These are phyloP conservation scores for Charanyca ferruginea DNA, from an alignment of 2,888 invertebrate genomes.

Conservation along the genomic window DNA sequence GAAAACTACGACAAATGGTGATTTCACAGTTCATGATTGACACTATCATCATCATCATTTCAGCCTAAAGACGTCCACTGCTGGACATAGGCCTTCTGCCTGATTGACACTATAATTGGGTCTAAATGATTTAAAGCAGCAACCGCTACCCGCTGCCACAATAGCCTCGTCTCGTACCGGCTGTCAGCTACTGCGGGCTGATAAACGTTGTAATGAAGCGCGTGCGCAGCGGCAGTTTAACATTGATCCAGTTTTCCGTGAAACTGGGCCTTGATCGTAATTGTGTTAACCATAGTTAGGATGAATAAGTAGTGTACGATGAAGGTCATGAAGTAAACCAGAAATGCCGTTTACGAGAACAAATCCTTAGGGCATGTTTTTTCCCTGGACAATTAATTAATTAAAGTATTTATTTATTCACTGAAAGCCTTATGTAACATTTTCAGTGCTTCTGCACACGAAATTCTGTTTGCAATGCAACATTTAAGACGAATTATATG, in stretches of 20 bases:
- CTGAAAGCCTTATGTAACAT: no score
- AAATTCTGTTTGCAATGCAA: no score
- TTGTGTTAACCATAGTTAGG: conserved; percentile 31
- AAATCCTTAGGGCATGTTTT: no score
- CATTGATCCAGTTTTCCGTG: conserved; percentile 43
- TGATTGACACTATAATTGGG: not conserved
- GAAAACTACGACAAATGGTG: not conserved
- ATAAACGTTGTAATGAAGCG: conserved; percentile 60
- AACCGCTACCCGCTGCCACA: conserved; percentile 1
- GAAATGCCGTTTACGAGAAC: not conserved
- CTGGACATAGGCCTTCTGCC: no score
- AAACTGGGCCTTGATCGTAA: conserved; percentile 40
- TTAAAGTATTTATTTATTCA: no score
- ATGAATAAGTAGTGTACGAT: not conserved
- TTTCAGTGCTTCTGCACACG: no score
- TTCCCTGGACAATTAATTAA: no score
- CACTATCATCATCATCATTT: no score
- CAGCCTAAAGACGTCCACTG: no score
- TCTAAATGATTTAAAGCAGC: not conserved
- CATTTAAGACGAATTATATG: no score
- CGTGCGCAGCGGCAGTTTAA: conserved; percentile 47
- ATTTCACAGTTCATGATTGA: not conserved
- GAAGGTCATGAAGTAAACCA: not conserved
- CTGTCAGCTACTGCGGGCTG: conserved; percentile 18
- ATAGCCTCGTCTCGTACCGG: not conserved